These are phyloP conservation scores for Smittia sp. DNA, from an alignment of 2,888 invertebrate species.

Conservation along the genomic window DNA sequence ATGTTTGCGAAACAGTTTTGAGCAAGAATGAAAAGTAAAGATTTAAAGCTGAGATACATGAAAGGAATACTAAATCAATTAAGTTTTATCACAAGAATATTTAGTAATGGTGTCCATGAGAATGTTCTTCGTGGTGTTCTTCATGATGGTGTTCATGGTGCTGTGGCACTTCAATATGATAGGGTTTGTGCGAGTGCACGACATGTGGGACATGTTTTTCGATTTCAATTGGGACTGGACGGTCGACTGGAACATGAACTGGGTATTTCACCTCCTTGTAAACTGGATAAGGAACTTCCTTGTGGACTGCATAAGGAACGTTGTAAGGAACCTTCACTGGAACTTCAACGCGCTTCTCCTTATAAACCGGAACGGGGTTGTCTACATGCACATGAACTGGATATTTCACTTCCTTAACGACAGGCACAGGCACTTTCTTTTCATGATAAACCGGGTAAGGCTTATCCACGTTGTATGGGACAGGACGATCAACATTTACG, in stretches of 20 bases:
- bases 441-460: conserved; percentile 59
- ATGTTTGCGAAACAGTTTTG: not conserved
- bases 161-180: conserved; percentile 65
- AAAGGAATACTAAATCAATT: conserved; percentile 19
- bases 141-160: conserved; percentile 48
- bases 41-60: not conserved
- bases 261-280: conserved; percentile 54
- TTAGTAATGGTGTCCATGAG: conserved; percentile 21
- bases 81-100: conserved; percentile 31
- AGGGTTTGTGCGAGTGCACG: conserved; percentile 72
- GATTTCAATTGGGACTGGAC: conserved; percentile 56
- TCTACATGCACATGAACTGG: conserved; percentile 64
- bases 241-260: conserved; percentile 61
- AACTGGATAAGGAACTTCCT: conserved; percentile 66
- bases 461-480: conserved; percentile 58
- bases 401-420: conserved; percentile 48
- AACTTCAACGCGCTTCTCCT: conserved; percentile 57
- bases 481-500: conserved; percentile 61
- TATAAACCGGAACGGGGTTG: conserved; percentile 55
- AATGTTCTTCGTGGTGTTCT: not conserved
- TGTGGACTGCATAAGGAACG: conserved; percentile 60
- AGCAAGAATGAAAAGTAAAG: not conserved
- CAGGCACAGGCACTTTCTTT: conserved; percentile 52
- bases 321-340: conserved; percentile 64
- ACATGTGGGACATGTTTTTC: conserved; percentile 57